Base-by-base conservation (phyloP, 2,113 vertebrate species). In the Triplophysa dalaica region DNA sequence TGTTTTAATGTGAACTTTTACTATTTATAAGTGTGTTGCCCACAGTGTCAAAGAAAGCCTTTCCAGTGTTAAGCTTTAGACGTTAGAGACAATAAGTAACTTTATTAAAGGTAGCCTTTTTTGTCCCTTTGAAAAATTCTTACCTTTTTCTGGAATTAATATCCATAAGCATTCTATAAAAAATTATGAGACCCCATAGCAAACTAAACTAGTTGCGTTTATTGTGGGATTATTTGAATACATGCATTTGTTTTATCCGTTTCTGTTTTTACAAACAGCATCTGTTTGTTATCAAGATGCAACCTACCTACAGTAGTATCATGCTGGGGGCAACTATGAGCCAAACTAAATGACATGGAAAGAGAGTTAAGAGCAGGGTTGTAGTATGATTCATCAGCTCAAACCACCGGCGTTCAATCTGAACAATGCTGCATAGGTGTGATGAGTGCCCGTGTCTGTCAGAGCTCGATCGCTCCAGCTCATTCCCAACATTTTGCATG, bases 101-200 rank as follows among this genome's bases (percentile, higher is more conserved):
- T 70, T 54, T 33, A 70, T 22, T 19, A 75, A 69, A 10, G 56
- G 48, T 62, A 65, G 63, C 45, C 45, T 60, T 43, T 70, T 81
- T 76, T 75, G 56, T 79, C 63, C 56, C 58, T 58, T 64, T 79
- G 76, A 81, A 68, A 50, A 50, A n/a, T 4, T 29, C 22, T 50
- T 33, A 29, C 1, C 9, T 13, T 12, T 41, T 21, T 70, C 9
- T 63, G 26, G 9, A 56, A 38, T n/a, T 38, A 14, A 21, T 60
- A 38, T 22, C n/a, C 54, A 54, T 16, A 58, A 21, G n/a, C 54
- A 61, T 61, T 5, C 10, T 6, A 58, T 72, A 1, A 33, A 19
- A 38, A 21, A 14, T 8, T 56, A 38, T 33, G 7, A 56, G 33
- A 54, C 22, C 26, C 21, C 14, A 50, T 50, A 50, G 67, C 45